These are phyloP conservation scores for Phyllotreta striolata DNA, from an alignment of 2,888 invertebrate species.

Conservation along the genomic window DNA sequence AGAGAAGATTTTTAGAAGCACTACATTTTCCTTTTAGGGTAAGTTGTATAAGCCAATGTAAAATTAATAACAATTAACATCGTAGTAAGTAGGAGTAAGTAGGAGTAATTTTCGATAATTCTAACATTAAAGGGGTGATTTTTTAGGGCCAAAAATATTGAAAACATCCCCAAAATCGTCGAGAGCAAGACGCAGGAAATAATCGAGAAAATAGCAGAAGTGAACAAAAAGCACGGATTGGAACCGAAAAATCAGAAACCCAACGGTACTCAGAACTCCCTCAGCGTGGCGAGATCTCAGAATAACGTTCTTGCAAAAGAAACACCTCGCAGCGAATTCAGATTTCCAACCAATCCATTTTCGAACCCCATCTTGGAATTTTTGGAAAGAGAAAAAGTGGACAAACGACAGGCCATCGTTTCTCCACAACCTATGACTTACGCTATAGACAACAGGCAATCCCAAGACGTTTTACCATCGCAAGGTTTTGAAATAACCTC, in stretches of 20 bases:
- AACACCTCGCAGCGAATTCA: conserved; percentile 44
- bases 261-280: conserved; percentile 47
- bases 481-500: conserved; percentile 37
- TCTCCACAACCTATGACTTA: conserved; percentile 17
- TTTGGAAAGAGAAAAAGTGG: conserved; percentile 44
- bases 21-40: conserved; percentile 41
- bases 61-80: conserved; percentile 38
- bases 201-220: conserved; percentile 65
- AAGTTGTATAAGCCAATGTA: conserved; percentile 46
- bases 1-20: conserved; percentile 36
- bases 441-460: conserved; percentile 26
- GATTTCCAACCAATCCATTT: conserved; percentile 50
- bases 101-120: not conserved
- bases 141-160: conserved; percentile 42
- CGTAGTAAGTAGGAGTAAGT: conserved; percentile 2
- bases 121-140: conserved; percentile 22
- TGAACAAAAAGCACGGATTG: conserved; percentile 64
- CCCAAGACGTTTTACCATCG: conserved; percentile 30
- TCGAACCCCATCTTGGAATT: conserved; percentile 56
- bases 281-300: conserved; percentile 48
- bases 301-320: conserved; percentile 20
- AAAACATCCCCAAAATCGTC: conserved; percentile 29
- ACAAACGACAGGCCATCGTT: conserved; percentile 27
- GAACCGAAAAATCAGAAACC: conserved; percentile 46
- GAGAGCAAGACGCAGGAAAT: conserved; percentile 60